These are phyloP conservation scores for Oncorhynchus clarkii DNA, from an alignment of 2,113 vertebrate species.

Conservation along the genomic window DNA sequence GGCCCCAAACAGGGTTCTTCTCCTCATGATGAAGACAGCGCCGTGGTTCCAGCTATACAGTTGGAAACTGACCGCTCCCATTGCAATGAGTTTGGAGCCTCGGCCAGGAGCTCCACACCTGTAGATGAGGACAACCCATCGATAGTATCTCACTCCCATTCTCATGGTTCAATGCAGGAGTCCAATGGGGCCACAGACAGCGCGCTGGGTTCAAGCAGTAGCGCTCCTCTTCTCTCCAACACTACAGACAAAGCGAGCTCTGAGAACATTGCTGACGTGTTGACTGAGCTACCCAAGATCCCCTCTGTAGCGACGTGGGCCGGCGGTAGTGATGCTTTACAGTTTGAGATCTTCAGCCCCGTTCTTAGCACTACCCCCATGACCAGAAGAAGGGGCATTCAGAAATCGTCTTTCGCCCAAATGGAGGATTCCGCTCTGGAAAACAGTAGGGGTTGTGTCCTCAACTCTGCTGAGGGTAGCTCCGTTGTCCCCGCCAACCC, in stretches of 20 bases:
- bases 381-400: constrained; percentile 1
- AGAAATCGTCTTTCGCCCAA: not conserved
- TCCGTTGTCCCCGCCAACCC: not conserved
- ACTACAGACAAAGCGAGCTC: constrained; percentile 10
- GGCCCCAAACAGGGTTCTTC: not conserved
- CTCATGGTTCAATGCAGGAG: not conserved
- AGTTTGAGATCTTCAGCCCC: constrained; percentile 51
- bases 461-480: not conserved
- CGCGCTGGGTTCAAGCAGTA: constrained; percentile 40
- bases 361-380: constrained; percentile 41
- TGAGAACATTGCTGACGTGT: constrained; percentile 32
- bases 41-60: not conserved
- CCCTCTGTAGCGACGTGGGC: constrained; percentile 8
- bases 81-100: not conserved
- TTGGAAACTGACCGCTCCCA: not conserved
- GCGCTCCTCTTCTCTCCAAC: constrained; percentile 3
- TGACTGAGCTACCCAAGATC: constrained; percentile 44
- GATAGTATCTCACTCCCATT: not conserved
- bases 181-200: constrained; percentile 39
- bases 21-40: constrained; percentile 3
- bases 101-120: constrained; percentile 1
- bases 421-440: constrained; percentile 30
- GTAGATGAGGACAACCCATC: not conserved
- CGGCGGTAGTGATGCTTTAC: constrained; percentile 23
- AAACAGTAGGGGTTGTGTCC: constrained; percentile 16